A percentile compares a stretch with the other conserved stretches of the same genome.
Conservation (phyloP, 1,140 invertebrate genomes). For the Microplitis mediator region DNA sequence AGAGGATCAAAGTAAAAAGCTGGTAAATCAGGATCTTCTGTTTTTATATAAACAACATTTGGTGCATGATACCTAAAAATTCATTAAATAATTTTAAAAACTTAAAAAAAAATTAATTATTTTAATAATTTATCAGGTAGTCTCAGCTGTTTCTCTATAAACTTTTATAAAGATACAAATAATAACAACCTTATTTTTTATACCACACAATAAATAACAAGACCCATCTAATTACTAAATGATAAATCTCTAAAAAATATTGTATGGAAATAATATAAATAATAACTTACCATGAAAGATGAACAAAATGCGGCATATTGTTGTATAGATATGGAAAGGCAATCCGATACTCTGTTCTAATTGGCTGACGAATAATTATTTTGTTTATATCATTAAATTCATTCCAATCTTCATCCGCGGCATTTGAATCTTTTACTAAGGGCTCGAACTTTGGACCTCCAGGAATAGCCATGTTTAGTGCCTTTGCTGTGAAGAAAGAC, state of each 20-base stretch:
- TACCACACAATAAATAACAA: slow-evolving; percentile 61
- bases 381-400: slow-evolving; percentile 99
- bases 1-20: slow-evolving; percentile 99
- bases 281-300: slow-evolving; percentile 85
- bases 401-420: slow-evolving; percentile 99
- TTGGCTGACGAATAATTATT: slow-evolving; percentile 98
- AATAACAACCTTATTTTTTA: slow-evolving; percentile 57
- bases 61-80: slow-evolving; percentile 93
- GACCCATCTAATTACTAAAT: slow-evolving; percentile 36
- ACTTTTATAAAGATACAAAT: slow-evolving; percentile 58
- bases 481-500: slow-evolving; percentile 99
- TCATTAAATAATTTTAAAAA: slow-evolving; percentile 21
- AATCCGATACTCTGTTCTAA: slow-evolving; percentile 98
- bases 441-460: slow-evolving; percentile 99
- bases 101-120: background rate
- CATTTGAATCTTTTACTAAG: slow-evolving; percentile 95
- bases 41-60: slow-evolving; percentile 99
- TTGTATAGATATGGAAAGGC: slow-evolving; percentile 99
- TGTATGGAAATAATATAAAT: slow-evolving; percentile 43
- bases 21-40: slow-evolving; percentile 99
- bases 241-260: slow-evolving; percentile 53
- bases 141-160: slow-evolving; percentile 59
- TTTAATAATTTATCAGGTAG: slow-evolving; percentile 39
- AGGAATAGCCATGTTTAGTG: slow-evolving; percentile 99
- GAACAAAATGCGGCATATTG: slow-evolving; percentile 95